phyloP scores from a whole-genome alignment of 2,797 vertebrate genomes.

The Pempheris klunzingeri region DNA sequence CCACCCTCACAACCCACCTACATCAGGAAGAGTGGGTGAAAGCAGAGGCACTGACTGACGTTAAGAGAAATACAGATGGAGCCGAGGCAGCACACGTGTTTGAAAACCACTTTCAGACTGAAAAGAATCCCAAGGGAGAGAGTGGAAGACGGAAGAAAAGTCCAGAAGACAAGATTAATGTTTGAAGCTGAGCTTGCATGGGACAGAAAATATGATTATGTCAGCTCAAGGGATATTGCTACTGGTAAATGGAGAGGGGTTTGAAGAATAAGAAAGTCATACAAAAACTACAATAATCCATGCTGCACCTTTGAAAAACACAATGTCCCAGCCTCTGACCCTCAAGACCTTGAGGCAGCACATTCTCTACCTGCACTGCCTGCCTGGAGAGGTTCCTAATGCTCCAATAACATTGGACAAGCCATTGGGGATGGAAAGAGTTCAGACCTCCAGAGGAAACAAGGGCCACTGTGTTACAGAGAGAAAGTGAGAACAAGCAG shows the following conservation, averaged over 20 bases:
- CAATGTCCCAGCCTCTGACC: slow-evolving; percentile 10
- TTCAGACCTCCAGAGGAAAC: slow-evolving; percentile 68
- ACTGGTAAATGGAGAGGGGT: neutral
- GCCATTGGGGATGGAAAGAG: slow-evolving; percentile 60
- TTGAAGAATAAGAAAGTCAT: neutral
- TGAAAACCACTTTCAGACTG: slow-evolving; percentile 33
- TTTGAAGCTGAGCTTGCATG: slow-evolving; percentile 2
- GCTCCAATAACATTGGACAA: slow-evolving; percentile 61
- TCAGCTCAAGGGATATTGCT: slow-evolving; percentile 45
- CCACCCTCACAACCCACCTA: slow-evolving; percentile 55
- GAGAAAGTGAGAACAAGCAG: slow-evolving; percentile 57
- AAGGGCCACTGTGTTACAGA: slow-evolving; percentile 63
- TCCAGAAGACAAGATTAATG: slow-evolving; percentile 2
- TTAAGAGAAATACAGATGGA: slow-evolving; percentile 56
- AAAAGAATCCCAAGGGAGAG: neutral
- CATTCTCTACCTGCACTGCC: slow-evolving; percentile 32
- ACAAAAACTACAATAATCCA: neutral
- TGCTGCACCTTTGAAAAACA: neutral
- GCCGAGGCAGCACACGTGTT: slow-evolving; percentile 24
- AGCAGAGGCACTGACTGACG: slow-evolving; percentile 4
- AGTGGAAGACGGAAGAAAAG: slow-evolving; percentile 1
- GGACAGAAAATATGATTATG: slow-evolving; percentile 23
- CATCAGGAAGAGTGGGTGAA: slow-evolving; percentile 30
- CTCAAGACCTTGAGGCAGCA: slow-evolving; percentile 23
- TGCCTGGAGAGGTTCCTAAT: slow-evolving; percentile 32